phyloP scores from a whole-genome alignment of 2,797 vertebrate species.

The Otolemur crassicaudatus region DNA sequence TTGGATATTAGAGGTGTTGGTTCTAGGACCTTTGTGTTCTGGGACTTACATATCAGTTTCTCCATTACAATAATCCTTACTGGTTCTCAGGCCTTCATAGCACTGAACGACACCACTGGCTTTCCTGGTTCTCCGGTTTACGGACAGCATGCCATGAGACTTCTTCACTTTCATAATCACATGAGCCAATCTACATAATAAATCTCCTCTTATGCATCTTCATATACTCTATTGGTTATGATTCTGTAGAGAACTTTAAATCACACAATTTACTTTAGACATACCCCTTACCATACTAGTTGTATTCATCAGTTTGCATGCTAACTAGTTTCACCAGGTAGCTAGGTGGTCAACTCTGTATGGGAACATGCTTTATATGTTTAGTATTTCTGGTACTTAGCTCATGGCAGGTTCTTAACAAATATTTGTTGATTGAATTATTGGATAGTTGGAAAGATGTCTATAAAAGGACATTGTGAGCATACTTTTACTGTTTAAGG shows the following conservation, averaged over 20 bases:
- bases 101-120: neutral
- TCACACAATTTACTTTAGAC: neutral
- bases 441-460: neutral
- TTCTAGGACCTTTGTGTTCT: neutral
- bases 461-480: neutral
- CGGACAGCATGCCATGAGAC: neutral
- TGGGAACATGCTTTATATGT: neutral
- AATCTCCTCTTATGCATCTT: neutral
- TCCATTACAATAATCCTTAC: no score
- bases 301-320: neutral
- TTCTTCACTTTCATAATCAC: neutral
- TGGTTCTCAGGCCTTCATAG: neutral
- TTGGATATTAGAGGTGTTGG: neutral
- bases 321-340: neutral
- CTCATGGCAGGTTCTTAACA: neutral
- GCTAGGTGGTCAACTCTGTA: neutral
- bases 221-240: neutral
- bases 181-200: neutral
- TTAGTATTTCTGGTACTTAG: neutral
- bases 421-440: neutral
- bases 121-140: neutral
- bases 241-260: neutral
- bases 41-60: neutral
- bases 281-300: neutral
- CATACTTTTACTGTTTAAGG: neutral